Evolutionary conservation across 1,140 invertebrate genomes (phyloP).

Genomic region (Battus philenor): DNA sequence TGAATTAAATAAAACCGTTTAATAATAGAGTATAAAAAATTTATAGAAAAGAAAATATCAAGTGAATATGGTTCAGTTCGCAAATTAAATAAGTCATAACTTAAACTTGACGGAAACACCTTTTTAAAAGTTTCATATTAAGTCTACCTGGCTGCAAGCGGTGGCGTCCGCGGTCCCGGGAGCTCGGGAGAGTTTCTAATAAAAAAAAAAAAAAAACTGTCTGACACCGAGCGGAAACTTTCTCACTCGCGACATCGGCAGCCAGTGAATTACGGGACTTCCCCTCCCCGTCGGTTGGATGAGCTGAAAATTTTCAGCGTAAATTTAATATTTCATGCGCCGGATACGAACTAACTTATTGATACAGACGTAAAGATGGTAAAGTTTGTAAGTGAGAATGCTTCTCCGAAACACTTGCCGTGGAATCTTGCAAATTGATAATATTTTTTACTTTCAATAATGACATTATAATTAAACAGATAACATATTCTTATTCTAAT

Average conservation of each 20-base stretch:
- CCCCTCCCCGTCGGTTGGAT: conserved; percentile 25
- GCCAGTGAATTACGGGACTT: conserved; percentile 32
- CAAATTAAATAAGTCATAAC: conserved; percentile 15
- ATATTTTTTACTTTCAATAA: too few species aligned
- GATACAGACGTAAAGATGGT: conserved; percentile 11
- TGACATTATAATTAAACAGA: too few species aligned
- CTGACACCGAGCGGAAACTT: conserved; percentile 27
- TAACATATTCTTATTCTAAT: too few species aligned
- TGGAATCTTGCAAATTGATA: too few species aligned
- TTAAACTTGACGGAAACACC: conserved; percentile 5
- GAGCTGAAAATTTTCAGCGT: conserved; percentile 30
- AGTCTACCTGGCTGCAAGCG: conserved; percentile 20
- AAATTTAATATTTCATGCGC: conserved; percentile 35
- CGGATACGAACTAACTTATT: conserved; percentile 16
- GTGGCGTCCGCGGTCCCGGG: conserved; percentile 17
- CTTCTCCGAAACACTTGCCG: conserved; percentile 16
- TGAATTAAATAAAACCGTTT: too few species aligned
- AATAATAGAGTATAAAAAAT: too few species aligned
- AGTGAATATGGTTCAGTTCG: conserved; percentile 5
- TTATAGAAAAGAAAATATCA: too few species aligned
- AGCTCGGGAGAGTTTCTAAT: conserved; percentile 19
- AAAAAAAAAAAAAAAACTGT: conserved; percentile 8
- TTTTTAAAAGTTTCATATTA: conserved; percentile 25
- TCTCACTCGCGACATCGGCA: conserved; percentile 30
- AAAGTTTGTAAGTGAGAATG: neutral